Evolutionary conservation across 2,888 invertebrate genomes (phyloP), one percentile per base, ranked within the genome.

Genomic region (Thereva nobilitata): DNA sequence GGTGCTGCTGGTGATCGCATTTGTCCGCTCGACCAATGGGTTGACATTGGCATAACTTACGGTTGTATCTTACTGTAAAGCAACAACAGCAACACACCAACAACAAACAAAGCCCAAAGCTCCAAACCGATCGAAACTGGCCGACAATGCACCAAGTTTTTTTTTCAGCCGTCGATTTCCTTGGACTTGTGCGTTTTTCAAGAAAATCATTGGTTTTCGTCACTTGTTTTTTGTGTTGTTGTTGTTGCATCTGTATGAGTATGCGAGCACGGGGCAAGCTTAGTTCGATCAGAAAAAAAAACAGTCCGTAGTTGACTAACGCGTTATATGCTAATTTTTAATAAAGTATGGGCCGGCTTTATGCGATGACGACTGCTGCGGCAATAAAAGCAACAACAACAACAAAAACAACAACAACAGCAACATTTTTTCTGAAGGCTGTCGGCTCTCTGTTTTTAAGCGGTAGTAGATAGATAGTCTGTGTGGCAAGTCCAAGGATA

Each of bases 141-240:
- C 35, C 63, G 41, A 63, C 63, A 63, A 63, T 63, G n/a, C 42
- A 12, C 12, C 10, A 37, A 57, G 57, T 45, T 59, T 59, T 59
- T 57, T 50, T 4, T 42, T 42, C 42, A 42, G 9, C 3, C 42
- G 9, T 42, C 47, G 41, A 63, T 64, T 64, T 64, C 64, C 64
- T 64, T 64, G 64, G 64, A 64, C 64, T 64, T 64, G 64, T 53
- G 37, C 64, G 53, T 44, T 53, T 64, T 64, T 64, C 64, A 64
- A 53, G 64, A 64, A 64, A 64, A 53, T 44, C 9, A 44, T 38
- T 53, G 44, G 42, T 45, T 41, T 59, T 59, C 59, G 23, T 42
- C 49, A 49, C 38, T 10, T 49, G 40, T 10, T 7, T 44, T 23
- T 23, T 23, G 23, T 23, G 23, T n/a, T n/a, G n/a, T n/a, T 23